phyloP scores from a whole-genome alignment of 2,797 vertebrate species.

The Anabas testudineus region DNA sequence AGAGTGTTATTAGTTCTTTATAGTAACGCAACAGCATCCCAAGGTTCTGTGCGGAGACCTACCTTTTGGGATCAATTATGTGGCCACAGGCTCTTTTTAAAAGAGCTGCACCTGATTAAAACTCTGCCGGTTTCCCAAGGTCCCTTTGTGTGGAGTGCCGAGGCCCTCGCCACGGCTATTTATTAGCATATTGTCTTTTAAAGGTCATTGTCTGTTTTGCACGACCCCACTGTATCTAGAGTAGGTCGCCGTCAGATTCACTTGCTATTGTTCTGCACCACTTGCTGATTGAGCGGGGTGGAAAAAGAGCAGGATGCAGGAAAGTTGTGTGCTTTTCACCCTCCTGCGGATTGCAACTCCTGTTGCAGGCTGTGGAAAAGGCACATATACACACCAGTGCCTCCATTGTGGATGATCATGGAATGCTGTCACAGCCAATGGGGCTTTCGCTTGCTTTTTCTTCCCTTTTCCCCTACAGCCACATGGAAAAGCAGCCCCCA shows the following conservation, averaged over 20 bases:
- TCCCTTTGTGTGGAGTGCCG: constrained; percentile 81
- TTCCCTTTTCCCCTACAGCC: constrained; percentile 11
- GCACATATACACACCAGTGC: constrained; percentile 13
- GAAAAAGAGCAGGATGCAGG: constrained; percentile 4
- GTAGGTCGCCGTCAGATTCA: constrained; percentile 70
- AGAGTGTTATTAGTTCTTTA: constrained; percentile 81
- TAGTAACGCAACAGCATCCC: constrained; percentile 75
- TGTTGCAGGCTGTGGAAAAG: constrained; percentile 21
- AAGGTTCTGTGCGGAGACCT: constrained; percentile 78
- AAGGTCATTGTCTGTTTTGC: constrained; percentile 86
- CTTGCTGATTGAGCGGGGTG: constrained; percentile 29
- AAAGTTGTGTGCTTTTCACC: constrained; percentile 57
- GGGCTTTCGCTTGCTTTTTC: constrained; percentile 13
- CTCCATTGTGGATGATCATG: constrained; percentile 30
- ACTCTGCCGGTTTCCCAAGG: constrained; percentile 79
- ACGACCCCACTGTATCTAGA: constrained; percentile 77
- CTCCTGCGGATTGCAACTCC: constrained; percentile 33
- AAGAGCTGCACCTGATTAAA: constrained; percentile 84
- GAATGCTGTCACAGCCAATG: constrained; percentile 34
- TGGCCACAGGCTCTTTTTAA: constrained; percentile 83
- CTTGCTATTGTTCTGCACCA: constrained; percentile 77
- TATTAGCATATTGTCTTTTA: constrained; percentile 87
- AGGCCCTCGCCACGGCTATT: constrained; percentile 81
- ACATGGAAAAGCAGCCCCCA: constrained; percentile 18
- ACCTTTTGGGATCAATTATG: constrained; percentile 89